These are phyloP conservation scores for Antedon mediterranea DNA, from an alignment of 53 echinoderm and acorn worm genomes.

Conservation along the genomic window DNA sequence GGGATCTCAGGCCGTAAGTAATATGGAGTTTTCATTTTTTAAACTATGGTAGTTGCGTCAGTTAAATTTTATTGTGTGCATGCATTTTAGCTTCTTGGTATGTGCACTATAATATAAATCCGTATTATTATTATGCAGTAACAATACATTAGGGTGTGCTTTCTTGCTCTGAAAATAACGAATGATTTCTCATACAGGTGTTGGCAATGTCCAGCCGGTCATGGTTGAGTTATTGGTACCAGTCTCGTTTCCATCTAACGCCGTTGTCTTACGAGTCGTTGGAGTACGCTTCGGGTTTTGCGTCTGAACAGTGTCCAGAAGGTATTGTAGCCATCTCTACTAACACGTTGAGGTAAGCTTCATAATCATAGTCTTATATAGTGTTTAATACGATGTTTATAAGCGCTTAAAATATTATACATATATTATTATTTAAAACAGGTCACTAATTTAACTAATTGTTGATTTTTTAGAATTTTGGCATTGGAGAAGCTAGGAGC, in stretches of 20 bases:
- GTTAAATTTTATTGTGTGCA: too few relatives aligned
- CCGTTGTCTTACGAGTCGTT: constrained; percentile 85
- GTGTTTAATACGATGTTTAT: too few relatives aligned
- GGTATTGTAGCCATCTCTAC: constrained; percentile 98
- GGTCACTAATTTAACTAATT: background rate
- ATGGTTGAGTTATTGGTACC: constrained; percentile 99
- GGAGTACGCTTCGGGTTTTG: constrained; percentile 95
- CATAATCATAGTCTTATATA: too few relatives aligned
- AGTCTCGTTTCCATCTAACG: constrained; percentile 94
- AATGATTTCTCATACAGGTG: constrained; percentile 36
- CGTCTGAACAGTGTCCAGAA: constrained; percentile 95
- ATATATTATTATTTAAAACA: too few relatives aligned
- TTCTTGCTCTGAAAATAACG: background rate
- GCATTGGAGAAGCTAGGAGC: constrained; percentile 94
- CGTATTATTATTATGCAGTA: too few relatives aligned
- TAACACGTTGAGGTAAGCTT: constrained; percentile 71
- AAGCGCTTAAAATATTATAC: too few relatives aligned
- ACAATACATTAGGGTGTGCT: too few relatives aligned
- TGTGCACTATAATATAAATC: too few relatives aligned
- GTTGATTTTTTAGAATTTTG: constrained; percentile 55
- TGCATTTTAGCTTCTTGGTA: too few relatives aligned
- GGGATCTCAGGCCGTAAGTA: constrained; percentile 94
- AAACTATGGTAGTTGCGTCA: too few relatives aligned
- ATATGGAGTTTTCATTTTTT: too few relatives aligned
- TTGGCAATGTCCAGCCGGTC: constrained; percentile 98